A percentile compares a stretch with the other conserved stretches of the same genome.
These are phyloP conservation scores for Aleiodes alternator DNA, from an alignment of 2,888 invertebrate species.

Conservation along the genomic window DNA sequence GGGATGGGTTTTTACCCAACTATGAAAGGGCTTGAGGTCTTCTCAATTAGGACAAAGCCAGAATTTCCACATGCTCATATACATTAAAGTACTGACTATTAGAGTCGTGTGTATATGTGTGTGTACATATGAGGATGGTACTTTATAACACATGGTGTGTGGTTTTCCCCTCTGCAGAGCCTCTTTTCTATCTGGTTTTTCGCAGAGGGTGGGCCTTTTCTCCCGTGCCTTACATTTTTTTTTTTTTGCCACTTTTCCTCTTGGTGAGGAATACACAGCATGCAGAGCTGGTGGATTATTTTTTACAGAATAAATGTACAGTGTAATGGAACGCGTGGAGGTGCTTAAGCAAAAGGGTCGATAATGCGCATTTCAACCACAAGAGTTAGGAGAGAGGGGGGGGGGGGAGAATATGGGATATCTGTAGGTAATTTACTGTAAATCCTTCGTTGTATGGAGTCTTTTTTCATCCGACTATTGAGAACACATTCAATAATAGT, in stretches of 20 bases:
- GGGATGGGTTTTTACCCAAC: not conserved
- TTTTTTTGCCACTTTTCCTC: not conserved
- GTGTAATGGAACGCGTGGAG: slow-evolving; percentile 33
- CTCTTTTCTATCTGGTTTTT: slow-evolving; percentile 18
- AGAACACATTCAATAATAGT: slow-evolving; percentile 4
- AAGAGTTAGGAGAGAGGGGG: slow-evolving; percentile 54
- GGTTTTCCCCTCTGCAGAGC: slow-evolving; percentile 13
- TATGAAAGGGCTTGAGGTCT: slow-evolving; percentile 27
- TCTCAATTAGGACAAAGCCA: slow-evolving; percentile 33
- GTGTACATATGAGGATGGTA: slow-evolving; percentile 15
- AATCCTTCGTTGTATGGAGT: not conserved
- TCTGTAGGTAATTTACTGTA: slow-evolving; percentile 6
- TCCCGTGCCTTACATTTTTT: not conserved
- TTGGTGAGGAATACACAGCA: not conserved
- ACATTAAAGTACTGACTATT: slow-evolving; percentile 28
- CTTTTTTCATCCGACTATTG: not conserved
- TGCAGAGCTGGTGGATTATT: slow-evolving; percentile 47
- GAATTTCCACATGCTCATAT: slow-evolving; percentile 38
- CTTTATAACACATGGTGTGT: slow-evolving; percentile 24
- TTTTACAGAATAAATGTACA: slow-evolving; percentile 47
- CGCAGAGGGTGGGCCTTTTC: not conserved
- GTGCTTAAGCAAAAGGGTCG: slow-evolving; percentile 55
- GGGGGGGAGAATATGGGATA: not conserved
- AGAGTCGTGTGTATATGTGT: not conserved
- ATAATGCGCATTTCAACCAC: slow-evolving; percentile 66